Evolutionary conservation across 2,888 invertebrate genomes (phyloP), one percentile per base, ranked within the genome.

Genomic region (Drosophila demipolita): DNA sequence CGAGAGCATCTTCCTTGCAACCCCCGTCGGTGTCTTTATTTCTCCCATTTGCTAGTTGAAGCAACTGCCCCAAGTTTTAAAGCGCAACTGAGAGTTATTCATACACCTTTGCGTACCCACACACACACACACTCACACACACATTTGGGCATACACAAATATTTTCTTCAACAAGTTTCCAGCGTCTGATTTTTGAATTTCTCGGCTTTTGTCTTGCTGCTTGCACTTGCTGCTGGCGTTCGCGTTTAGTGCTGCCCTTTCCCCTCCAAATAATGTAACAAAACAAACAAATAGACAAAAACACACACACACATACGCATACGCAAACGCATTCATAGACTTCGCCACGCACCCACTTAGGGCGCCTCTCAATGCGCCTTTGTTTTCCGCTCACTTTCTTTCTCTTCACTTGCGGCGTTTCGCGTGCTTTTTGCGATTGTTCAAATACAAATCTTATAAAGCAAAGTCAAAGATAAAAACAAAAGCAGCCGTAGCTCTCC

Each of bases 91-190:
- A 81, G 87, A 72, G 69, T 74, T 78, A 59, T 59, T 65, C 61
- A 52, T 55, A 63, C 38, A 62, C 45, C 36, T 38, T 32, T 9
- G 6, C 63, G 33, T 9, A 36, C 57, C 40, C 40, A 50, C 53
- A 48, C 5, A 63, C 45, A 33, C 52, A n/a, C 36, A 48, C 12
- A 48, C 40, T 57, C 42, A 48, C 32, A 54, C 32, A 54, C 48
- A 55, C 40, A 55, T 32, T 58, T 52, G 66, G 35, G 64, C 55
- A 48, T 75, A 71, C 53, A 75, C 73, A 81, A 89, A 78, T 69
- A 84, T 87, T 87, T 78, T 82, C 87, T 75, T 86, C 89, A 86
- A 89, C 85, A 86, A 86, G 85, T 89, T 85, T 89, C 75, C 80
- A 80, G 68, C 57, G 67, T 80, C 82, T 89, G 89, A 89, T 89